These are phyloP conservation scores for Sinocyclocheilus anshuiensis DNA, from an alignment of 2,113 vertebrate genomes.

Conservation along the genomic window DNA sequence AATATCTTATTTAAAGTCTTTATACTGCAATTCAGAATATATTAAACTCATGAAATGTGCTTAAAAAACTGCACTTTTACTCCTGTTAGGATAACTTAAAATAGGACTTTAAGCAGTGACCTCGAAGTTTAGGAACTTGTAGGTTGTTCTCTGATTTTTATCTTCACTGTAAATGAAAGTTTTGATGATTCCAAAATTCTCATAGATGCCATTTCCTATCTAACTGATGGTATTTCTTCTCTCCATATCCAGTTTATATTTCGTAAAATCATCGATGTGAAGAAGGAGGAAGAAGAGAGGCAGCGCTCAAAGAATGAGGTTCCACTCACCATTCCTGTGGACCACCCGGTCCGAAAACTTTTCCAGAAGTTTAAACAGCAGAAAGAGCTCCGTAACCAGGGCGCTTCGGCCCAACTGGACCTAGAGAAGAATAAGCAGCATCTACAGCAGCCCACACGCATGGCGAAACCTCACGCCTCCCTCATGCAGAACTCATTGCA, in stretches of 20 bases:
- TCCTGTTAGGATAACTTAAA: too few relatives aligned
- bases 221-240: conserved; percentile 9
- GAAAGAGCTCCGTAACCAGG: conserved; percentile 90
- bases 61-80: too few relatives aligned
- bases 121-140: too few relatives aligned
- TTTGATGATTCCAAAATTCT: conserved; percentile 1
- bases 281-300: conserved; percentile 94
- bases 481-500: conserved; percentile 65
- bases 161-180: background rate
- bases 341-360: conserved; percentile 94
- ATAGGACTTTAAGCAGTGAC: too few relatives aligned
- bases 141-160: too few relatives aligned
- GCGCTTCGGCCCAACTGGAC: conserved; percentile 73
- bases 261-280: conserved; percentile 95
- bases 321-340: conserved; percentile 92
- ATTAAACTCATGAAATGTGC: too few relatives aligned
- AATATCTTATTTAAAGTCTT: too few relatives aligned
- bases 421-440: conserved; percentile 83
- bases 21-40: too few relatives aligned
- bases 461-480: conserved; percentile 73
- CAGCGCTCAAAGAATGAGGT: conserved; percentile 93
- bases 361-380: conserved; percentile 99
- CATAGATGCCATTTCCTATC: background rate
- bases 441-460: conserved; percentile 68
- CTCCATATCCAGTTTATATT: conserved; percentile 84